These are phyloP conservation scores for Lycodopsis pacificus DNA, from an alignment of 2,797 vertebrate species.

Conservation along the genomic window DNA sequence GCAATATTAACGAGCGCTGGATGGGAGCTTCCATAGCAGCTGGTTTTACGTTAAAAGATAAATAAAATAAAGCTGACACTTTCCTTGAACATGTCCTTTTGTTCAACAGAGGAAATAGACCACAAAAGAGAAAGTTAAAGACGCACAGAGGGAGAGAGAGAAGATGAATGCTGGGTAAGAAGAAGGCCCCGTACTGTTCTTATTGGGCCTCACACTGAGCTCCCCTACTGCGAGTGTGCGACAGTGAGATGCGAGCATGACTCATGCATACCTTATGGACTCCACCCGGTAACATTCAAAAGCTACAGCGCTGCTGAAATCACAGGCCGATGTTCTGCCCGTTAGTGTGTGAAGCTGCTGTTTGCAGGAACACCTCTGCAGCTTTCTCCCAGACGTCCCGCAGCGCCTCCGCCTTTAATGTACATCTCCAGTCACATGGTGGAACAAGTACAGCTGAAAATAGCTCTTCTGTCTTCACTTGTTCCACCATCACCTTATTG, in stretches of 20 bases:
- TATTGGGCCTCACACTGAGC: slow-evolving; percentile 48
- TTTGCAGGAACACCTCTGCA: slow-evolving; percentile 8
- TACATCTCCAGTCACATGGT: slow-evolving; percentile 4
- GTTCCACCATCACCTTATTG: no score
- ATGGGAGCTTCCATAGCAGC: slow-evolving; percentile 4
- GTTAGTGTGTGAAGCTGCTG: slow-evolving; percentile 19
- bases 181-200: slow-evolving; percentile 42
- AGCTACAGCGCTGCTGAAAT: slow-evolving; percentile 11
- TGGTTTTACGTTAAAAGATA: no score
- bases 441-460: slow-evolving; percentile 14
- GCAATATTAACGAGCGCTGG: slow-evolving; percentile 46
- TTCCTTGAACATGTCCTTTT: neutral
- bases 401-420: neutral
- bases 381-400: neutral
- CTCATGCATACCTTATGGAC: slow-evolving; percentile 44
- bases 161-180: slow-evolving; percentile 45
- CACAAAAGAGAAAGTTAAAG: neutral
- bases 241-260: slow-evolving; percentile 40
- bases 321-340: slow-evolving; percentile 1
- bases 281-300: slow-evolving; percentile 1
- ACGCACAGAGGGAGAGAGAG: neutral
- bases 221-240: slow-evolving; percentile 39
- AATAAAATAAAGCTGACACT: neutral
- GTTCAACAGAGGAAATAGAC: neutral
- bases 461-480: slow-evolving; percentile 1